Evolutionary conservation across 2,797 vertebrate genomes (phyloP).

Genomic region (Centropyge bicolor): DNA sequence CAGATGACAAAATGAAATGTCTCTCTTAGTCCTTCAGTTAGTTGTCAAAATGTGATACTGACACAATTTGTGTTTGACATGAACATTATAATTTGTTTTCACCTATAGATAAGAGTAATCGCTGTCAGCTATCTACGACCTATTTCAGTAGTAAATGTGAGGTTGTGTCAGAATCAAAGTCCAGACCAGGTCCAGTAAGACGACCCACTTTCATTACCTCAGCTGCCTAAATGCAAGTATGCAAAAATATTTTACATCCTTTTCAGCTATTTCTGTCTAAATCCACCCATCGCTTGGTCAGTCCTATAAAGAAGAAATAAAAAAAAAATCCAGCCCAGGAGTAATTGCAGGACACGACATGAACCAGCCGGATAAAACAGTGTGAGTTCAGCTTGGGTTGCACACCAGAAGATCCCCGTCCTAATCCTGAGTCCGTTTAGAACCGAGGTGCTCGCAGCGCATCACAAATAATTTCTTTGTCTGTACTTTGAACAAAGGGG

Average conservation of each 20-base stretch:
- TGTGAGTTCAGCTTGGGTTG: slow-evolving; percentile 16
- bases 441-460: slow-evolving; percentile 24
- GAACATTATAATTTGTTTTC: not conserved
- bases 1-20: not conserved
- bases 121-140: not conserved
- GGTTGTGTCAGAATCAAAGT: not conserved
- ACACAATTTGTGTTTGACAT: not conserved
- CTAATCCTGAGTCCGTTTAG: slow-evolving; percentile 39
- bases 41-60: not conserved
- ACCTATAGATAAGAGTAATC: not conserved
- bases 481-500: slow-evolving; percentile 39
- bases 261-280: not conserved
- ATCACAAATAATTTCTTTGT: slow-evolving; percentile 58
- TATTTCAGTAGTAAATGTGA: not conserved
- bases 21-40: not conserved
- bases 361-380: not conserved
- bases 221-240: not conserved
- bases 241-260: not conserved
- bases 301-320: not conserved
- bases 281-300: not conserved
- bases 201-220: not conserved
- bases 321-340: not conserved
- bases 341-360: slow-evolving; percentile 8
- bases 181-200: too few species aligned
- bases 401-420: slow-evolving; percentile 3